These are phyloP conservation scores for Paramacrobiotus metropolitanus DNA, from an alignment of 1,140 invertebrate genomes.

Conservation along the genomic window DNA sequence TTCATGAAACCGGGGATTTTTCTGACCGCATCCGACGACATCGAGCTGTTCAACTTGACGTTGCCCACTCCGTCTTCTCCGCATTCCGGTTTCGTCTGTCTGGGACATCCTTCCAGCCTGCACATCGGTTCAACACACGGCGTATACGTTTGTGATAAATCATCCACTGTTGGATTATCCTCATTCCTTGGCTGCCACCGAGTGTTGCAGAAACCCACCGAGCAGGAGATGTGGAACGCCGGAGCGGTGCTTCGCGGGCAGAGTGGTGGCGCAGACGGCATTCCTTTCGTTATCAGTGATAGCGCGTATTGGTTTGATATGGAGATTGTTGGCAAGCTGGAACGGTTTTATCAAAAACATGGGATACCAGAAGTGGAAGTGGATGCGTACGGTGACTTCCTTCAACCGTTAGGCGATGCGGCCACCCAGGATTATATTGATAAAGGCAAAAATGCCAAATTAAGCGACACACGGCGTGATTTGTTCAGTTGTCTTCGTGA, in stretches of 20 bases:
- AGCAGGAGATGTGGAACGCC: constrained; percentile 16
- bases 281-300: constrained; percentile 19
- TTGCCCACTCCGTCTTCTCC: neutral
- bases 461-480: constrained; percentile 15
- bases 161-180: constrained; percentile 5
- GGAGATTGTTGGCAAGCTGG: constrained; percentile 17
- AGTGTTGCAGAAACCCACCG: constrained; percentile 22
- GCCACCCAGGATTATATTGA: constrained; percentile 17
- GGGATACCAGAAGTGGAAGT: constrained; percentile 21
- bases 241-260: constrained; percentile 15
- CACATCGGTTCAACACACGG: constrained; percentile 21
- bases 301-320: constrained; percentile 23
- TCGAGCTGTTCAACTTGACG: constrained; percentile 18
- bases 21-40: constrained; percentile 21
- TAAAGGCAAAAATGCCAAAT: constrained; percentile 16
- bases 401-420: constrained; percentile 20
- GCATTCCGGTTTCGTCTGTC: constrained; percentile 19
- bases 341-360: constrained; percentile 16
- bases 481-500: constrained; percentile 17
- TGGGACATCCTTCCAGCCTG: constrained; percentile 22
- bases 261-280: constrained; percentile 5
- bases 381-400: constrained; percentile 24
- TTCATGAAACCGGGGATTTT: constrained; percentile 21
- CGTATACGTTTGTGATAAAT: constrained; percentile 19
- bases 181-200: constrained; percentile 15